Evolutionary conservation across 2,113 vertebrate species (phyloP), one percentile per base, ranked within the genome.

Genomic region (Ailurus styani): DNA sequence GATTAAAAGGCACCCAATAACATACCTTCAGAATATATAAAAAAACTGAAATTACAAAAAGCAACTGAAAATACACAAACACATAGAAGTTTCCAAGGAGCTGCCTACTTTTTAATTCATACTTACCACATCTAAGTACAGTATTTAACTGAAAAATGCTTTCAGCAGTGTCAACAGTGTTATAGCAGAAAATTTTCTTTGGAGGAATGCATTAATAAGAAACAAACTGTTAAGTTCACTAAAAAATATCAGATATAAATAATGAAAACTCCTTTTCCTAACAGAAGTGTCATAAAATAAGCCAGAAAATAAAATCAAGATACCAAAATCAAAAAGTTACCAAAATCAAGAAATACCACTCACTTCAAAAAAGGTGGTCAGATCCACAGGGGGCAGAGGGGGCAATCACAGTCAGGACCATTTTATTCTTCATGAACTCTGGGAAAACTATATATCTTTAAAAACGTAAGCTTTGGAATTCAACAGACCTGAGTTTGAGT

Each of bases 401-500:
- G 75, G 47, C 45, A 34, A 52, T 78, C 47, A 96, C 3, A 75
- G 2, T 75, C 7, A 89, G 34, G 18, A 95, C 2, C 14, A 91
- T 73, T 86, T 91, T 75, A 66, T 55, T 54, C 66, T 89, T 86
- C 90, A 95, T 11, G 64, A 93, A 89, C 54, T 8, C 8, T 60
- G 13, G n/a, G 66, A 94, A 97, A 96, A 37, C 20, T 54, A 3
- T 13, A 73, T 45, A 9, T 37, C 5, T 60, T 66, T 96, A 95
- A 93, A 14, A 85, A 94, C 23, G n/a, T 50, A 94, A 86, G 45
- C 66, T 86, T 31, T 68, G 57, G 57, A 78, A 23, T 73, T 52
- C 57, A 96, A 95, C 25, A 97, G 93, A 94, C 37, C 17, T 79
- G 68, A 94, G 21, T 77, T 29, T 86, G 66, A 93, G n/a, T 81